Evolutionary conservation across 2,888 invertebrate species (phyloP), one percentile per base, ranked within the genome.

Genomic region (Ferrisia virgata): DNA sequence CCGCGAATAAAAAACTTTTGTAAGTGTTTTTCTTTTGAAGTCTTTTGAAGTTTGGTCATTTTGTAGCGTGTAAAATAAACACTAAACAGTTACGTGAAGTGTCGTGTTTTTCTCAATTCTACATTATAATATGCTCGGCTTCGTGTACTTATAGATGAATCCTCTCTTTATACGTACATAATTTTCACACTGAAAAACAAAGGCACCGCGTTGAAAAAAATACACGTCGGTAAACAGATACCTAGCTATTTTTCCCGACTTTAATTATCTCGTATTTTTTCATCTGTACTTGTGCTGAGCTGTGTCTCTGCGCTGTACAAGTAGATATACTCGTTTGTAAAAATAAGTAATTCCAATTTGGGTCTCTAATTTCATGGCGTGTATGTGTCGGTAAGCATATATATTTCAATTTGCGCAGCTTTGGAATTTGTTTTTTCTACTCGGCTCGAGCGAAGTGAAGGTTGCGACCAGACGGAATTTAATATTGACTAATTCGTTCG

Each of bases 401-500:
- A n/a, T 18, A 53, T 18, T 53, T 53, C 53, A 53, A 53, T 53
- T 53, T n/a, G n/a, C 53, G 53, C 53, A 53, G 22, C 53, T 53
- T 53, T 53, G 13, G 53, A 53, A 47, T 47, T 47, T 47, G 47
- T 53, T 18, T 53, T 53, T 53, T 53, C 53, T 22, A 53, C 53
- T n/a, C n/a, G n/a, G n/a, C n/a, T n/a, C 53, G 53, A 53, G 8
- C 43, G 43, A 43, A 36, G 43, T 28, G 64, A 64, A 64, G 64
- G 64, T 64, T 64, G 53, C 53, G 28, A 64, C 64, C 64, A 28
- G 64, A 64, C 64, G 28, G 28, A 64, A 64, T 64, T 64, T 64
- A 64, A 64, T 64, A 64, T 64, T 64, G 64, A 64, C 64, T 64
- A 64, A 64, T 64, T 64, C 64, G 64, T 64, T 2, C 15, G n/a